Evolutionary conservation across 2,797 vertebrate genomes (phyloP).

Genomic region (Mastacembelus armatus): DNA sequence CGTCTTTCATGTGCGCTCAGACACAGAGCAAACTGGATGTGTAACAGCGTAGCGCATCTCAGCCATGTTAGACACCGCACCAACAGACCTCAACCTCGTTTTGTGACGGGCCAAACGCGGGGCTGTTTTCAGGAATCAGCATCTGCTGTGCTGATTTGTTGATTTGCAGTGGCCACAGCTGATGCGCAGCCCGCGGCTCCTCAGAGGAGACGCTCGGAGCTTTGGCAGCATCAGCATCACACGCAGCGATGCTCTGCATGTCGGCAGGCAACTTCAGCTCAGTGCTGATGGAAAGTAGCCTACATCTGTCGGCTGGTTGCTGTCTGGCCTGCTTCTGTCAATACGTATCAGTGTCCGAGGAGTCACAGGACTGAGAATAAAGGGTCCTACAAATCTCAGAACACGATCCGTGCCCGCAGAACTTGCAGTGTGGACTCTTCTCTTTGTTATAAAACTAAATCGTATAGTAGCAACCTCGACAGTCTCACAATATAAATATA

Average conservation of each 20-base stretch:
- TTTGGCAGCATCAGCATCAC: conserved; percentile 69
- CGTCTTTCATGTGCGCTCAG: conserved; percentile 36
- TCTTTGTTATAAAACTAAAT: background rate
- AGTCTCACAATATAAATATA: background rate
- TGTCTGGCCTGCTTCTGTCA: conserved; percentile 1
- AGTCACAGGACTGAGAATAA: background rate
- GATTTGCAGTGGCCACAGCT: conserved; percentile 53
- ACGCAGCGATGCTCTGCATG: conserved; percentile 34
- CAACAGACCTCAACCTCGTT: conserved; percentile 14
- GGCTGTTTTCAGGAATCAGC: background rate
- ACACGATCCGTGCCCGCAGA: background rate
- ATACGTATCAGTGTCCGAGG: background rate
- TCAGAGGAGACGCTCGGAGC: conserved; percentile 66
- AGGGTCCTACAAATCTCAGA: background rate
- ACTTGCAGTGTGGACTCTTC: background rate
- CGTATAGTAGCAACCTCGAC: background rate
- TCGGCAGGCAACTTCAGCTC: conserved; percentile 53
- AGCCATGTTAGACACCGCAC: conserved; percentile 67
- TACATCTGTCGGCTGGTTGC: conserved; percentile 7
- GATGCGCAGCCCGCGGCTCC: conserved; percentile 43
- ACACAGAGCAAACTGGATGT: conserved; percentile 28
- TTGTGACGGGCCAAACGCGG: conserved; percentile 1
- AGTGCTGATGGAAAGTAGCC: conserved; percentile 38
- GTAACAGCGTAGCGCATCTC: conserved; percentile 32
- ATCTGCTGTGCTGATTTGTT: conserved; percentile 28